Percentiles rank a stretch among this genome's conserved stretches.
phyloP scores from a whole-genome alignment of 2,797 vertebrate species.

The Neostethus bicornis region DNA sequence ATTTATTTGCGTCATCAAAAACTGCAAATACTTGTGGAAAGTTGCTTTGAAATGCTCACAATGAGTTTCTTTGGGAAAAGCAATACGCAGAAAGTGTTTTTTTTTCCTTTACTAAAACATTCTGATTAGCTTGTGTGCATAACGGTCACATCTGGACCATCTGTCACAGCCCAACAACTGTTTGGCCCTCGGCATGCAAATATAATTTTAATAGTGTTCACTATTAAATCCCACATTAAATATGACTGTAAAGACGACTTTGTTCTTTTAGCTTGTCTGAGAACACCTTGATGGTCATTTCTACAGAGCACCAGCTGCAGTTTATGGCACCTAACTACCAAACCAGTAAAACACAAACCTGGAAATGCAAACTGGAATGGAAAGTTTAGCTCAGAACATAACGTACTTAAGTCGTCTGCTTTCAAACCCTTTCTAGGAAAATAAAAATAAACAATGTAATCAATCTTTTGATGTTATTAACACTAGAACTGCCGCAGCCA shows the following conservation, averaged over 20 bases:
- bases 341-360: neutral
- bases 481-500: too few species aligned
- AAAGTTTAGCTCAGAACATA: neutral
- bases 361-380: neutral
- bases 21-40: too few species aligned
- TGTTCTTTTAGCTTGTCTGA: neutral
- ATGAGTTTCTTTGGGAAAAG: neutral
- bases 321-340: neutral
- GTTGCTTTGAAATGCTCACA: too few species aligned
- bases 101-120: slow-evolving; percentile 1
- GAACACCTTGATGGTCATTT: neutral
- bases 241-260: neutral
- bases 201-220: neutral
- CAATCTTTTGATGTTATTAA: neutral
- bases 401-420: neutral
- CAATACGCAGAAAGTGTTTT: neutral
- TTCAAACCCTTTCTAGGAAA: neutral
- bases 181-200: neutral
- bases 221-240: neutral
- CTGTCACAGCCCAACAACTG: neutral
- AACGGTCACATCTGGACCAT: neutral
- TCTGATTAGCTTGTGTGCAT: neutral
- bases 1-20: neutral
- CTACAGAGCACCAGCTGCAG: neutral
- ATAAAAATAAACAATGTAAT: neutral